Evolutionary conservation across 2,113 vertebrate genomes (phyloP), one percentile per base, ranked within the genome.

Genomic region (Anoplopoma fimbria): DNA sequence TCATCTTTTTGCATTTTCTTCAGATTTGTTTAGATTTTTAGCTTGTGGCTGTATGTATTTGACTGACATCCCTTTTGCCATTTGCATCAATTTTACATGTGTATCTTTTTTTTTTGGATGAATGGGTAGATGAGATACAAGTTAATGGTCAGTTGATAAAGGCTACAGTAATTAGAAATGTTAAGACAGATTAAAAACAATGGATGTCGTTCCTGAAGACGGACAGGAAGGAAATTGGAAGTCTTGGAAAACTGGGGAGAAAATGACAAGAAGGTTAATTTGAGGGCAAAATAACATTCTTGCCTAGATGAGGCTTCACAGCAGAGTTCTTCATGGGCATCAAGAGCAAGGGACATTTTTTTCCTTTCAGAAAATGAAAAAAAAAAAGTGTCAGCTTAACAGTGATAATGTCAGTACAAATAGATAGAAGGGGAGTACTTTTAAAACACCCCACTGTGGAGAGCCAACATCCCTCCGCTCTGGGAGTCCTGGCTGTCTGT

Each of bases 401-500:
- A 36, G 10, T 34, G 5, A 77, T 19, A 19, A 42, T 45, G 57
- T 61, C 60, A 49, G 23, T 25, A 71, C 53, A 17, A n/a, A n/a
- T n/a, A n/a, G n/a, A n/a, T n/a, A 57, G n/a, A 64, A 47, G 29
- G 29, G 3, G n/a, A 67, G 45, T 27, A 9, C 55, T 58, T 36
- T 36, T 23, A 33, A 33, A 25, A 49, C 33, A 27, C 27, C 23
- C 63, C 49, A 10, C 49, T 34, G 10, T 67, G 33, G 29, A 40
- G 49, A 65, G 64, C 71, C 51, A 75, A 81, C 85, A 75, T 84
- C 77, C 85, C 82, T 87, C 81, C 51, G n/a, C 81, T 82, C 81
- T 82, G 84, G 91, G 90, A 91, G 86, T 72, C 47, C 45, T 87
- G 81, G 64, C 83, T 89, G 85, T 88, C 87, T 90, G 89, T 91